Conservation (phyloP, 1,140 invertebrate species). For the Zaprionus kolodkinae region DNA sequence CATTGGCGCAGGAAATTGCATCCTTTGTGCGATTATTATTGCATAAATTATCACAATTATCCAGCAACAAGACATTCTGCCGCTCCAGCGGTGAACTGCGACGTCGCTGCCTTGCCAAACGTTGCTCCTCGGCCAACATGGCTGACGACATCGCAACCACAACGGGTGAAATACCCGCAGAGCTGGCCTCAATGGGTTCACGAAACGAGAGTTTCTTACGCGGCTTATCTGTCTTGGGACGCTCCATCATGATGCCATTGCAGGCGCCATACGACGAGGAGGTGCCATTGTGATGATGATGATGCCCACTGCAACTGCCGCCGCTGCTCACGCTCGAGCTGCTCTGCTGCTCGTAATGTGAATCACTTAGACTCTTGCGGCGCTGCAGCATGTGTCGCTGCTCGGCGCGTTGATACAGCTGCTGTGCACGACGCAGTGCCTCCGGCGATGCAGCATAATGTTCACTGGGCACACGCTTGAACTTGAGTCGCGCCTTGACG, state of each 20-base stretch:
- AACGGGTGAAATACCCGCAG: conserved; percentile 35
- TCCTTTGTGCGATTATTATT: conserved; percentile 74
- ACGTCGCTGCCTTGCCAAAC: conserved; percentile 56
- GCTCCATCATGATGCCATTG: conserved; percentile 64
- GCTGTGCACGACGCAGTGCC: conserved; percentile 63
- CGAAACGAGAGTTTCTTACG: conserved; percentile 94
- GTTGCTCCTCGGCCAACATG: conserved; percentile 60
- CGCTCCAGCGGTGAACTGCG: conserved; percentile 74
- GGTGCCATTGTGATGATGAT: background rate
- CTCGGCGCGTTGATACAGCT: conserved; percentile 62
- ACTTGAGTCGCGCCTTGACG: conserved; percentile 70
- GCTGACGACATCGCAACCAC: conserved; percentile 32
- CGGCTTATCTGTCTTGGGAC: conserved; percentile 86
- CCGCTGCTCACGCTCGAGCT: conserved; percentile 68
- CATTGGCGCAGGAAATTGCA: conserved; percentile 59
- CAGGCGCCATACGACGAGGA: background rate
- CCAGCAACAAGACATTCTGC: conserved; percentile 18
- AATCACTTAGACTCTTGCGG: conserved; percentile 61
- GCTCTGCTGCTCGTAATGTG: conserved; percentile 59
- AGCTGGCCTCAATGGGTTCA: conserved; percentile 87
- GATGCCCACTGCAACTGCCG: conserved; percentile 38
- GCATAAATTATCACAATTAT: conserved; percentile 71
- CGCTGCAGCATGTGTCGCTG: conserved; percentile 66
- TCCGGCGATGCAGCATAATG: conserved; percentile 64
- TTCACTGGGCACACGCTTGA: conserved; percentile 69